Evolutionary conservation across 1,140 invertebrate genomes (phyloP).

Genomic region (roundworm (Caenorhabditis elegans)): DNA sequence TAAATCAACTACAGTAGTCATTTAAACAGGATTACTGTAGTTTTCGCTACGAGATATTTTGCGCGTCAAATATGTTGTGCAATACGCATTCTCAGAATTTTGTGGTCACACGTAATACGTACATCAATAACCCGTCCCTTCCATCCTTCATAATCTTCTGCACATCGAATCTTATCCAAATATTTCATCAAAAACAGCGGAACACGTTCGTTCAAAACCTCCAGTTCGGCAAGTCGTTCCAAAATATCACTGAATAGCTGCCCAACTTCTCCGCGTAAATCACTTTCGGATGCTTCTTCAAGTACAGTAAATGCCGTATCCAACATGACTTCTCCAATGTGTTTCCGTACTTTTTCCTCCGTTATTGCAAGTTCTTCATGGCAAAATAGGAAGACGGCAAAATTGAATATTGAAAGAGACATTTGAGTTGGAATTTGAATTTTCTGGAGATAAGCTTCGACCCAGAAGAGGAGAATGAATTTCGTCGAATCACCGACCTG

Average conservation of each 20-base stretch:
- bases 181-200: neutral
- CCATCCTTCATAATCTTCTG: neutral
- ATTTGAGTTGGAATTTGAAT: neutral
- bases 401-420: neutral
- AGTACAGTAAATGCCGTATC: neutral
- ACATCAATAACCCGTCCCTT: neutral
- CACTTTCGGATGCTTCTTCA: neutral
- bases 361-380: neutral
- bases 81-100: too few species aligned
- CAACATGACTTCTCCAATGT: neutral
- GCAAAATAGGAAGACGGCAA: neutral
- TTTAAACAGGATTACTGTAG: too few species aligned
- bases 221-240: neutral
- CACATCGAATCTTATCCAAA: neutral
- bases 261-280: constrained; percentile 4
- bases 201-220: neutral
- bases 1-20: too few species aligned
- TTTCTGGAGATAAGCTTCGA: neutral
- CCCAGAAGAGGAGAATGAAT: neutral
- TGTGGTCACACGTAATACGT: neutral
- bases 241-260: neutral
- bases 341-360: neutral
- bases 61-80: too few species aligned
- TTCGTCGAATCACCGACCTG: constrained; percentile 4
- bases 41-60: too few species aligned